Percentiles rank a stretch among this genome's conserved stretches.
phyloP scores from a whole-genome alignment of 2,113 vertebrate species.

The Channa argus region DNA sequence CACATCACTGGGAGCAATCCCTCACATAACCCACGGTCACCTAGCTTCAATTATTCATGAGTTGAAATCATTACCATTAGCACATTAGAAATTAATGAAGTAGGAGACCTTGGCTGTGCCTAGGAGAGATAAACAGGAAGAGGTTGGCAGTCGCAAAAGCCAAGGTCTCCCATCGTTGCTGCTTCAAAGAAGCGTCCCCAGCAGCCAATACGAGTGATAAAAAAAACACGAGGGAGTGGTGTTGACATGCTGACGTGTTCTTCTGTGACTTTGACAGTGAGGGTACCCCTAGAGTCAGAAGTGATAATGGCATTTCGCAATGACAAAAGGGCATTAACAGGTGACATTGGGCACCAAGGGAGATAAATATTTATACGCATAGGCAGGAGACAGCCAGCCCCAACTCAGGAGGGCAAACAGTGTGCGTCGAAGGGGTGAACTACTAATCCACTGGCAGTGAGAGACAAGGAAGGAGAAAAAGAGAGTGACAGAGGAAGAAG shows the following conservation, averaged over 20 bases:
- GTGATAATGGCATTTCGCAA: conserved; percentile 54
- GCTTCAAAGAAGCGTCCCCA: conserved; percentile 24
- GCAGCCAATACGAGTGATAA: not conserved
- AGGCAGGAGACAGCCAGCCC: conserved; percentile 61
- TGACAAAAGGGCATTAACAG: conserved; percentile 70
- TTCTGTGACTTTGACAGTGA: conserved; percentile 51
- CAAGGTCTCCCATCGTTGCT: conserved; percentile 45
- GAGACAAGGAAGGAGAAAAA: conserved; percentile 23
- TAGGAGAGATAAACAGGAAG: conserved; percentile 64
- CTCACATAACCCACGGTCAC: conserved; percentile 48
- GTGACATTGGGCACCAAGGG: conserved; percentile 63
- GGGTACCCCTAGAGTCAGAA: conserved; percentile 54
- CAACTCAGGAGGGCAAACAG: conserved; percentile 39
- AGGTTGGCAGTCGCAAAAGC: conserved; percentile 22
- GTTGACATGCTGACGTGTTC: conserved; percentile 45
- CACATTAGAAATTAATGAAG: conserved; percentile 70
- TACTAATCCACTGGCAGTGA: conserved; percentile 68
- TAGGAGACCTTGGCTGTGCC: conserved; percentile 56
- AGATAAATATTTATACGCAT: conserved; percentile 73
- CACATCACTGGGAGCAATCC: conserved; percentile 40
- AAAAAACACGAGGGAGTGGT: conserved; percentile 1
- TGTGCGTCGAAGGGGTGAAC: conserved; percentile 9
- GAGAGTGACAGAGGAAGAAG: conserved; percentile 48
- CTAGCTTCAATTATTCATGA: conserved; percentile 68
- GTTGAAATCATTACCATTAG: conserved; percentile 73